Evolutionary conservation across 92 coral and sea anemone species (phyloP), one percentile per base, ranked within the genome.

Genomic region (Epizoanthus illoricatus): DNA sequence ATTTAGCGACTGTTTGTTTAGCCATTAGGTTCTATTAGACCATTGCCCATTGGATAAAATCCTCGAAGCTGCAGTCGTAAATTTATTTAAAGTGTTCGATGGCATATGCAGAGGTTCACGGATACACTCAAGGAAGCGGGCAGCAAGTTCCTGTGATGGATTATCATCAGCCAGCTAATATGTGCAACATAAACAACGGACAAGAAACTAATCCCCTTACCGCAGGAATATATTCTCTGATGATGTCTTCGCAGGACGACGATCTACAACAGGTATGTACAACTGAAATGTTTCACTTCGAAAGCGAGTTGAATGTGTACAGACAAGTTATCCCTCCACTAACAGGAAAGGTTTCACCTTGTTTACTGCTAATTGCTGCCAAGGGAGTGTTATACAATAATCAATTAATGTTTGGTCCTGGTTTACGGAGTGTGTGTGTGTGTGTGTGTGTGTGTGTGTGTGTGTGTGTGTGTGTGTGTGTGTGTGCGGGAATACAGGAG

Each of bases 141-240:
- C 28, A 19, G 45, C 82, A 78, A 63, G 71, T 62, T 13, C 71
- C 82, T 12, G 18, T 36, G 33, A 78, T 78, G 82, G 82, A 78
- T 41, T 45, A 42, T n/a, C 64, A 45, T 9, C 71, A 63, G 28
- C 41, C 69, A 1, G 41, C 82, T n/a, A 43, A 58, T 4, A 62
- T 23, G 8, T 39, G 60, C 23, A 15, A 62, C 42, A 78, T 78
- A 70, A 78, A 78, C 41, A 41, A n/a, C 5, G 55, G 47, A 42
- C 69, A 86, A 70, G 92, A 88, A n/a, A 85, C 81, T 20, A 84
- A 85, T 52, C 88, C 92, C 12, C 64, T 92, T 11, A 81, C 91
- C 55, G 88, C 93, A 17, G 93, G 96, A 66, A 87, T 92, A 55
- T 92, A 92, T 60, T 92, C 96, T 23, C 70, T 92, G 40, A 88